Evolutionary conservation across 2,797 vertebrate genomes (phyloP), one percentile per base, ranked within the genome.

Genomic region (Thunnus albacares): DNA sequence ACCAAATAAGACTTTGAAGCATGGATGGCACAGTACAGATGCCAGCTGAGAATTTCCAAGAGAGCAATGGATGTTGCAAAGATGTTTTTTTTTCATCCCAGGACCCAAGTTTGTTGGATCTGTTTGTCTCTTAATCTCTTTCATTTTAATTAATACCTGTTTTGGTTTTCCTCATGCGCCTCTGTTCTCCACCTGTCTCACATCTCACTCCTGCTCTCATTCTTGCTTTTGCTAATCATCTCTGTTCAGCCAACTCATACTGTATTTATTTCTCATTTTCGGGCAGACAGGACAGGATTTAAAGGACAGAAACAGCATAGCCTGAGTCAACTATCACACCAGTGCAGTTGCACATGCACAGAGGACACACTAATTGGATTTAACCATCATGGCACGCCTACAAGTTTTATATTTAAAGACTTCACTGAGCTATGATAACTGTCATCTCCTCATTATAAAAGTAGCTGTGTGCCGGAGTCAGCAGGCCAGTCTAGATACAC

Each of bases 1-100:
- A 75, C 3, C 0, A 79, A 52, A 49, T 63, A 65, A 79, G 79
- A 90, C 72, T 75, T 74, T 57, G 53, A 81, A 74, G 75, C 58
- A 30, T 52, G 55, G 79, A 63, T n/a, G 28, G 35, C 79, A 53
- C 51, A 11, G 52, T 12, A 14, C 45, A 55, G 76, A 26, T 3
- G 22, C 35, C 61, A 51, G 67, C 26, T 56, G 13, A 47, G 43
- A 75, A n/a, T 80, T 68, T 58, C 28, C 26, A 52, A 70, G 15
- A 47, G 47, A 56, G 55, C 7, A 38, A n/a, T 41, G 68, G 51
- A 55, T 45, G 59, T 49, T 30, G 18, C 58, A 38, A 51, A 65
- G 45, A 65, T 9, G 28, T 51, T 55, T 41, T 76, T 72, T 74
- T 24, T 67, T 24, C 15, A 62, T 79, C n/a, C 38, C 1, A 11